A percentile compares a stretch with the other conserved stretches of the same genome.
These are phyloP conservation scores for Taxidea taxus DNA, from an alignment of 2,113 vertebrate genomes.

Conservation along the genomic window DNA sequence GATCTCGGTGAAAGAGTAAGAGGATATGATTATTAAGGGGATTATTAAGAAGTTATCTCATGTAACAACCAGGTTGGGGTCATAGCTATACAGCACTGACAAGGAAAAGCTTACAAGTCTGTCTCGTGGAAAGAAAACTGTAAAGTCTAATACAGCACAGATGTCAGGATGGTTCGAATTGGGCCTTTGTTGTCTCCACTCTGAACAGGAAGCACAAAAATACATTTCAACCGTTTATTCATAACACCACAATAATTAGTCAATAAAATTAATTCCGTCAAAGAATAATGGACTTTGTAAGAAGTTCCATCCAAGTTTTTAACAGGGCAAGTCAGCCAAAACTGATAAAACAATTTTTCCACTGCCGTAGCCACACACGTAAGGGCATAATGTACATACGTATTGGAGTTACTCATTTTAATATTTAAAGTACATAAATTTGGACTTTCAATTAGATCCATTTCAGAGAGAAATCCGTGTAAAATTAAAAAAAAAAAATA, in stretches of 20 bases:
- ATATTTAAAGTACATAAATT: neutral
- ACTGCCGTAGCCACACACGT: neutral
- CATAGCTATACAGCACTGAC: neutral
- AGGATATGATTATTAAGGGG: neutral
- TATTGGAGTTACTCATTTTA: neutral
- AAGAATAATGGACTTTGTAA: neutral
- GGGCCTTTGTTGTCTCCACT: neutral
- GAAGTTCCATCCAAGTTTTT: neutral
- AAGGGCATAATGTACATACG: neutral
- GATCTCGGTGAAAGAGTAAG: neutral
- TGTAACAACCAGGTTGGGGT: neutral
- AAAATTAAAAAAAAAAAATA: neutral
- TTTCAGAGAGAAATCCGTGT: conserved; percentile 17
- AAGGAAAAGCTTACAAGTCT: neutral
- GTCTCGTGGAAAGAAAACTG: neutral
- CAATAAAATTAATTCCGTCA: neutral
- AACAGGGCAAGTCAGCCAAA: neutral
- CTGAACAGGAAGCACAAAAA: neutral
- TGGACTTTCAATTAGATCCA: neutral
- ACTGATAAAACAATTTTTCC: neutral
- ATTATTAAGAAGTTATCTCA: neutral
- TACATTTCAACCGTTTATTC: neutral
- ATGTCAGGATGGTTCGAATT: neutral
- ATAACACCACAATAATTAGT: neutral
- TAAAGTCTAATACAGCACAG: neutral